A percentile compares a stretch with the other conserved stretches of the same genome.
Conservation (phyloP, 2,888 invertebrate genomes). For the Aspidiotus rigidus region DNA sequence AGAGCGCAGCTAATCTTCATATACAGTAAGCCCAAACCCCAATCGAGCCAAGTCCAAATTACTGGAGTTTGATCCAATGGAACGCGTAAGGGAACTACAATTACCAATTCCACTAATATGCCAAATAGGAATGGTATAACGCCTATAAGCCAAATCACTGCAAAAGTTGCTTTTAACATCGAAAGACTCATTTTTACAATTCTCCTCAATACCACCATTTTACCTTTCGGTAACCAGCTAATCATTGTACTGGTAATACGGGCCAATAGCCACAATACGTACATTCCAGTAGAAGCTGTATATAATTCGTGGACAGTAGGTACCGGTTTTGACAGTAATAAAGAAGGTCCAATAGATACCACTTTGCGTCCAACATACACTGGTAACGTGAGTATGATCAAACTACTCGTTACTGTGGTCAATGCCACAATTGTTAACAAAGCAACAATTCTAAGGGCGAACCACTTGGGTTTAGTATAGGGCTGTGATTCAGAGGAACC, state of each 20-base stretch:
- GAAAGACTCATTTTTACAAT: slow-evolving; percentile 60
- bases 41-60: slow-evolving; percentile 86
- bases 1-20: slow-evolving; percentile 95
- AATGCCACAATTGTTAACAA: slow-evolving; percentile 67
- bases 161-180: slow-evolving; percentile 65
- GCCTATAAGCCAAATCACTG: slow-evolving; percentile 67
- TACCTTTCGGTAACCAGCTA: slow-evolving; percentile 83
- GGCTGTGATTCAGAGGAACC: slow-evolving; percentile 76
- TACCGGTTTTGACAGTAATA: slow-evolving; percentile 41
- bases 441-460: slow-evolving; percentile 58
- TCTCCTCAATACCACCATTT: slow-evolving; percentile 62
- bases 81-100: slow-evolving; percentile 86
- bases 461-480: slow-evolving; percentile 75
- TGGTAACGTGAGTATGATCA: slow-evolving; percentile 77
- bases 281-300: slow-evolving; percentile 88
- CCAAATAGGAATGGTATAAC: slow-evolving; percentile 88
- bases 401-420: slow-evolving; percentile 74
- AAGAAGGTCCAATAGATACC: slow-evolving; percentile 76
- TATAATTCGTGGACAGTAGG: slow-evolving; percentile 87
- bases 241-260: slow-evolving; percentile 71
- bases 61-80: slow-evolving; percentile 85
- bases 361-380: slow-evolving; percentile 81
- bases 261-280: slow-evolving; percentile 87
- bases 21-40: slow-evolving; percentile 91
- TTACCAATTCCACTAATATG: slow-evolving; percentile 77